Base-by-base conservation (phyloP, 2,113 vertebrate species). In the Nematolebias whitei region DNA sequence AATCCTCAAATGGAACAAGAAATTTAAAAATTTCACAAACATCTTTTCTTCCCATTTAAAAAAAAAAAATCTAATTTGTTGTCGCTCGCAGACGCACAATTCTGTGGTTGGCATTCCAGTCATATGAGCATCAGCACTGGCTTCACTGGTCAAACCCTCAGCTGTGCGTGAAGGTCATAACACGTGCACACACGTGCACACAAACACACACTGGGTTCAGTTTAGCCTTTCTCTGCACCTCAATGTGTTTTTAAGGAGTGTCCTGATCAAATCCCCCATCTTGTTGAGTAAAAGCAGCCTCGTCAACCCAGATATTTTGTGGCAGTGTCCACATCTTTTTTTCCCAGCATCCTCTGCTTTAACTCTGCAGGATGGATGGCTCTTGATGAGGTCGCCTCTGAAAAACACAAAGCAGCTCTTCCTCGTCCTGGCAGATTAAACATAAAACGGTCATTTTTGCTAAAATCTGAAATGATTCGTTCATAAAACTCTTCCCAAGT, bases 91-190 rank as follows among this genome's bases (percentile, higher is more conserved):
- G 55, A 73, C 0, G 52, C 43, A 24, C 15, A 3, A 0, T 63
- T 48, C 51, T 64, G 60, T 29, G 44, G 78, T 72, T 74, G 58
- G 66, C 79, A 87, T 83, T 86, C 83, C 79, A 68, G 50, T 68
- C 57, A 61, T 63, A 62, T 72, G 77, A 82, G 73, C 69, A 67
- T 64, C 68, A 22, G 63, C 0, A 49, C 56, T 64, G 74, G 60
- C 67, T n/a, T n/a, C n/a, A n/a, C n/a, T n/a, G 62, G 38, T 79
- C 23, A 29, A 65, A 71, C 69, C 85, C 63, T 85, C 83, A 82
- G 87, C 85, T 85, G 74, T 74, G 83, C 74, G 59, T 80, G 74
- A 85, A 87, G 79, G 84, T 85, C 85, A 82, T 65, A 44, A 45
- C 35, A 22, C 49, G 68, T 62, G 16, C 68, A 63, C 77, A 65